Evolutionary conservation across 2,797 vertebrate genomes (phyloP), one percentile per base, ranked within the genome.

Genomic region (Hemitrygon akajei): DNA sequence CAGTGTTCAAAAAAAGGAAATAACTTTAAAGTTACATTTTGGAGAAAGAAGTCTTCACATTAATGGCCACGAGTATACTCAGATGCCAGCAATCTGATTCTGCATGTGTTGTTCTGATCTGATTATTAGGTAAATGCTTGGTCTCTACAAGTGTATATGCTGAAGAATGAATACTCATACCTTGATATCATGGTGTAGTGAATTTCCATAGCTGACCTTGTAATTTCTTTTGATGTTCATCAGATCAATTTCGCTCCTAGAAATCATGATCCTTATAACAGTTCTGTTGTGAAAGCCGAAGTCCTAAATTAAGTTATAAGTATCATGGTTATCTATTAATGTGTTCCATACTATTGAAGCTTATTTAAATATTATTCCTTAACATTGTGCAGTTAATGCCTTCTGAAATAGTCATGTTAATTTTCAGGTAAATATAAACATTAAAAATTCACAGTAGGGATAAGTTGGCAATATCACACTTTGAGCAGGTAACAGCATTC

Each of bases 221-320:
- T 97, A 97, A 71, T 94, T 94, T 92, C 95, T 96, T 56, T 96
- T 95, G 94, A 97, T 96, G 87, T 94, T 97, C 96, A 96, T 95
- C 91, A 97, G 94, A 80, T 97, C 97, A 91, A 97, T 96, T 95
- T 97, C 97, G 94, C 97, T 97, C 95, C 97, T 96, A 94, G 97
- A 94, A 34, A 97, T 95, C 34, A 97, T 94, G 94, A 96, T 97
- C 94, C 97, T 96, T 95, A 97, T 97, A 93, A 97, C 25, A 1
- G 97, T 97, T 96, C 96, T 97, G 73, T 97, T 97, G 94, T 97
- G 97, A 94, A 97, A 97, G 10, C 97, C 97, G 7, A 96, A 96
- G 73, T 97, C 97, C 97, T 97, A 86, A 80, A 20, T 93, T 22
- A 93, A 82, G 27, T 69, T 56, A 93, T 34, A 93, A 95, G 94